Conservation (phyloP, 2,888 invertebrate species). For the Lithosia quadra region DNA sequence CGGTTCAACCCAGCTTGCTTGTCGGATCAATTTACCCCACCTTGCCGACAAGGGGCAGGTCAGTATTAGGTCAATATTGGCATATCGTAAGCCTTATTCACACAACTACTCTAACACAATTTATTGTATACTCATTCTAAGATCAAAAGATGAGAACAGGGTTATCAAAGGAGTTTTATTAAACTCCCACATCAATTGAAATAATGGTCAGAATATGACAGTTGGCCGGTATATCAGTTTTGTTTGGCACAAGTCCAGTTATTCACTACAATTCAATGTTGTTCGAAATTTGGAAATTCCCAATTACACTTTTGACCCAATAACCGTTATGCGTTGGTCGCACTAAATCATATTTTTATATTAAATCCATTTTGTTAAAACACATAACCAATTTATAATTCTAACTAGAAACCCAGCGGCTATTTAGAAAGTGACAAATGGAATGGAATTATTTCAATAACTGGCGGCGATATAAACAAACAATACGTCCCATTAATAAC, state of each 20-base stretch:
- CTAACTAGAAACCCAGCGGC: conserved; percentile 26
- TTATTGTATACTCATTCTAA: not conserved
- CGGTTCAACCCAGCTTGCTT: not conserved
- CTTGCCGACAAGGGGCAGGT: not conserved
- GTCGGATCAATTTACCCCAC: not conserved
- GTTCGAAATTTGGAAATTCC: conserved; percentile 16
- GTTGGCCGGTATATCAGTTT: conserved; percentile 9
- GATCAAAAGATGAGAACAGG: not conserved
- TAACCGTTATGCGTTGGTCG: conserved; percentile 8
- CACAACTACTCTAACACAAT: not conserved
- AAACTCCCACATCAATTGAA: conserved; percentile 12
- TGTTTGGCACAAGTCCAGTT: conserved; percentile 24
- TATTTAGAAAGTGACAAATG: conserved; percentile 37
- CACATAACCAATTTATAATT: conserved; percentile 20
- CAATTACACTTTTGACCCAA: conserved; percentile 25
- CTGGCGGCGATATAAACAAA: conserved; percentile 13
- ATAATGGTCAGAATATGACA: conserved; percentile 14
- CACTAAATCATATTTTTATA: conserved; percentile 14
- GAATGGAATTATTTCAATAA: conserved; percentile 35
- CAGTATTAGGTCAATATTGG: not conserved
- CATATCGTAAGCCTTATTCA: not conserved
- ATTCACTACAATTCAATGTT: conserved; percentile 26
- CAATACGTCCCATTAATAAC: conserved; percentile 36
- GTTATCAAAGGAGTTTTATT: conserved; percentile 9
- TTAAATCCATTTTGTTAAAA: conserved; percentile 14